Base-by-base conservation (phyloP, 2,888 invertebrate species). In the Drosophila meridionalis region DNA sequence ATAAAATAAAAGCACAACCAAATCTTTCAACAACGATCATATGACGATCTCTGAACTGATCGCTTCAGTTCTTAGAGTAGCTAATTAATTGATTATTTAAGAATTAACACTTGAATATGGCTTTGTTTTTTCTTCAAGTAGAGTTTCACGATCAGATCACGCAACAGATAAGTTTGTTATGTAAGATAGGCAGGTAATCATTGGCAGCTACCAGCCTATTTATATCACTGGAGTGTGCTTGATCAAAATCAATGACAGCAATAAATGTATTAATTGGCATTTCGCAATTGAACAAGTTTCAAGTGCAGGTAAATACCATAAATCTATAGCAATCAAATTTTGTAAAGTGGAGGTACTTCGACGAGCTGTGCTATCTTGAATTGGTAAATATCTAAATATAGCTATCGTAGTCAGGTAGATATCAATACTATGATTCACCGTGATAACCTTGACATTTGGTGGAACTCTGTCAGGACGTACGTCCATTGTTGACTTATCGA, bases 231-330 rank as follows among this genome's bases (percentile, higher is more conserved):
- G 36, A 61, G 26, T 30, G 66, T 63, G 67, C 69, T 64, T 68
- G 20, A 87, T 77, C 68, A 80, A 77, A 74, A 80, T 75, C 73
- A 82, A 66, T 53, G 60, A 52, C 70, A 60, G 58, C 59, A 72
- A 73, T 85, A 76, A 72, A 59, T 70, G 59, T 67, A 69, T 74
- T 71, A 82, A 87, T 79, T 79, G 83, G 58, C 70, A 75, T 76
- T 73, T 42, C 30, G 56, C 61, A 61, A 55, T 34, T 64, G 42
- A 60, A 53, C 50, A 38, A 45, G 8, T 50, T 72, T 87, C 72
- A 50, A 87, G 79, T 87, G 82, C 30, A 52, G 61, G 61, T 68
- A 68, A 80, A 59, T 80, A 61, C 63, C 69, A 71, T 74, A 76
- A 85, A 85, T 63, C 56, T 58, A 68, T 32, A 52, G 45, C 59